phyloP scores from a whole-genome alignment of 1,140 invertebrate species.

The Protaetia brevitarsis region DNA sequence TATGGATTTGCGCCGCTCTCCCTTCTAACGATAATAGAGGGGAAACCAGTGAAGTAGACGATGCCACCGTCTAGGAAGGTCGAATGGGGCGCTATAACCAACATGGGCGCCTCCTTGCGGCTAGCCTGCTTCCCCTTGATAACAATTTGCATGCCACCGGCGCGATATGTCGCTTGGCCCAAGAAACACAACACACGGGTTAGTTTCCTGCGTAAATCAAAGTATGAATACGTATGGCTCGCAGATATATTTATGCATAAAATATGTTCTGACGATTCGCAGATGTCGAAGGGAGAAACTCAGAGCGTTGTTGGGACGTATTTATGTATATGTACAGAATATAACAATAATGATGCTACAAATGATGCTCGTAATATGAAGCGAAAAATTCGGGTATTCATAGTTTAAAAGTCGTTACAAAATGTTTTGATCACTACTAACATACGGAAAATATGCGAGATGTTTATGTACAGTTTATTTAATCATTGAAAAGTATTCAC shows the following conservation, averaged over 20 bases:
- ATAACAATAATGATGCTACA: too few relatives aligned
- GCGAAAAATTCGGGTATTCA: neutral
- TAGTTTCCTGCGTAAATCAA: slow-evolving; percentile 50
- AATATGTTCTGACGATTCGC: too few relatives aligned
- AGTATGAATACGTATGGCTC: too few relatives aligned
- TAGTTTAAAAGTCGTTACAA: neutral
- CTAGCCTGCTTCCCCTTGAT: slow-evolving; percentile 73
- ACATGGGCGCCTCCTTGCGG: slow-evolving; percentile 72
- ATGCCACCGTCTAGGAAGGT: slow-evolving; percentile 83
- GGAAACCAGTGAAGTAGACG: slow-evolving; percentile 73
- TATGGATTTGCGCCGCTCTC: slow-evolving; percentile 75
- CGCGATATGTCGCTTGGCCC: slow-evolving; percentile 67
- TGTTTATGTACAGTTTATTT: too few relatives aligned
- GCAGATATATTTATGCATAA: neutral
- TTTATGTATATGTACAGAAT: too few relatives aligned
- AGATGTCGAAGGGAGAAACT: too few relatives aligned
- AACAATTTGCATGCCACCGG: slow-evolving; percentile 74
- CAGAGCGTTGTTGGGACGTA: too few relatives aligned
- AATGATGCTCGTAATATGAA: too few relatives aligned
- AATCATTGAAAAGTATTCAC: too few relatives aligned
- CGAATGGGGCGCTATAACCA: slow-evolving; percentile 83
- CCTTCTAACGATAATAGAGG: slow-evolving; percentile 73
- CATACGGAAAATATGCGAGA: neutral
- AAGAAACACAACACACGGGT: slow-evolving; percentile 67
- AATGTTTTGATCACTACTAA: slow-evolving; percentile 29